Conservation (phyloP, 2,888 invertebrate genomes). For the Thyatira batis region DNA sequence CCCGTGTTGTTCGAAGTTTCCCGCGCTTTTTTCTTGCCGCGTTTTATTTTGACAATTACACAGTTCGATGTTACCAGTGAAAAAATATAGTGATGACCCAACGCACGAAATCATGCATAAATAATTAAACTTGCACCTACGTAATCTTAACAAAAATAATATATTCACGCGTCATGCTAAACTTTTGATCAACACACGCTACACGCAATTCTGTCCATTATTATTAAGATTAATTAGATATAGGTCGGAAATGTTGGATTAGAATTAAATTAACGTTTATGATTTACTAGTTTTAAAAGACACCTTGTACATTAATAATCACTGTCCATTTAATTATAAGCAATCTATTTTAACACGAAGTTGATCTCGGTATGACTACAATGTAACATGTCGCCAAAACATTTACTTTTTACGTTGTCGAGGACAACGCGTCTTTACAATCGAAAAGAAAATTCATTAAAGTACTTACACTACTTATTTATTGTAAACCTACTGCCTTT, state of each 20-base stretch:
- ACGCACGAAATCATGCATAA: background rate
- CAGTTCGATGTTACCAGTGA: background rate
- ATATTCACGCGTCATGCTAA: conserved; percentile 49
- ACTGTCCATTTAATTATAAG: conserved; percentile 70
- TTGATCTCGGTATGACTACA: background rate
- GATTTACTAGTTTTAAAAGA: conserved; percentile 51
- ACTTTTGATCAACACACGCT: conserved; percentile 61
- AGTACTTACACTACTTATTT: background rate
- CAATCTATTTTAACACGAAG: conserved; percentile 30
- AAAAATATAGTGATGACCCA: background rate
- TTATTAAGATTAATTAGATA: conserved; percentile 52
- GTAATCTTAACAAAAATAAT: conserved; percentile 8
- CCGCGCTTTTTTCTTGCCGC: background rate
- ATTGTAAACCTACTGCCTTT: conserved; percentile 18
- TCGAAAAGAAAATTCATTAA: background rate
- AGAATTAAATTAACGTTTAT: conserved; percentile 50
- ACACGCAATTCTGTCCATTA: conserved; percentile 82
- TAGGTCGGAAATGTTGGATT: conserved; percentile 60
- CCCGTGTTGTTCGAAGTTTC: too few species aligned
- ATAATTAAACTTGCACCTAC: background rate
- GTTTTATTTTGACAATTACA: background rate
- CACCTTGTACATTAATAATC: conserved; percentile 68
- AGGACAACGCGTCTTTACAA: background rate
- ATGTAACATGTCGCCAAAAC: background rate
- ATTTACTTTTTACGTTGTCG: background rate